A percentile compares a stretch with the other conserved stretches of the same genome.
These are phyloP conservation scores for Aleiodes alternator DNA, from an alignment of 2,888 invertebrate genomes.

Conservation along the genomic window DNA sequence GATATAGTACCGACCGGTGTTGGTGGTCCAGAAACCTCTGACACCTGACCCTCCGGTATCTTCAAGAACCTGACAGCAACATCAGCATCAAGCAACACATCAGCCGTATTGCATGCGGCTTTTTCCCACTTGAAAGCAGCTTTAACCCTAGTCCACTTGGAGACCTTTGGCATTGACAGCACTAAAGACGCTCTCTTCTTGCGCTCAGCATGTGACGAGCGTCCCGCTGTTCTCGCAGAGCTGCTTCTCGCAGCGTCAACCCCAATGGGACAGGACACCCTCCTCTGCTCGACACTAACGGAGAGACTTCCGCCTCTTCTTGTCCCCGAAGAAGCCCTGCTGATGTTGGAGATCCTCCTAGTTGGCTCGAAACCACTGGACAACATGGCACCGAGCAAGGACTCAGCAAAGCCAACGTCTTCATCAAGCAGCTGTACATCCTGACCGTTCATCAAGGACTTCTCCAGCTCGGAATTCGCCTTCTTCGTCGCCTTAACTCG, in stretches of 20 bases:
- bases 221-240: slow-evolving; percentile 22
- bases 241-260: slow-evolving; percentile 45
- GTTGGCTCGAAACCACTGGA: slow-evolving; percentile 77
- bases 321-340: slow-evolving; percentile 11
- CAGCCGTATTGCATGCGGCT: slow-evolving; percentile 72
- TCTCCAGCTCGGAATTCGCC: slow-evolving; percentile 77
- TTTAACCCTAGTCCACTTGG: slow-evolving; percentile 93
- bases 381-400: slow-evolving; percentile 81
- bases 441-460: slow-evolving; percentile 54
- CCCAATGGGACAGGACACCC: slow-evolving; percentile 58
- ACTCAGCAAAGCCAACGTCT: slow-evolving; percentile 80
- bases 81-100: slow-evolving; percentile 40
- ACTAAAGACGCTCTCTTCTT: slow-evolving; percentile 49
- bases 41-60: slow-evolving; percentile 52
- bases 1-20: slow-evolving; percentile 81
- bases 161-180: slow-evolving; percentile 79
- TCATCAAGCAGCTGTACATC: slow-evolving; percentile 78
- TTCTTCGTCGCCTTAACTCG: slow-evolving; percentile 82
- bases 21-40: slow-evolving; percentile 78
- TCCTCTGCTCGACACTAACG: slow-evolving; percentile 79
- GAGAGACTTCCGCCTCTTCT: slow-evolving; percentile 79
- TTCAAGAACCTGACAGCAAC: slow-evolving; percentile 34
- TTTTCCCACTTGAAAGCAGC: slow-evolving; percentile 92
- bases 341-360: slow-evolving; percentile 51
- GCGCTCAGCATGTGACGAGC: neutral